Percentiles rank a stretch among this genome's conserved stretches.
phyloP scores from a whole-genome alignment of 2,113 vertebrate genomes.

The Sinosuthora webbiana region DNA sequence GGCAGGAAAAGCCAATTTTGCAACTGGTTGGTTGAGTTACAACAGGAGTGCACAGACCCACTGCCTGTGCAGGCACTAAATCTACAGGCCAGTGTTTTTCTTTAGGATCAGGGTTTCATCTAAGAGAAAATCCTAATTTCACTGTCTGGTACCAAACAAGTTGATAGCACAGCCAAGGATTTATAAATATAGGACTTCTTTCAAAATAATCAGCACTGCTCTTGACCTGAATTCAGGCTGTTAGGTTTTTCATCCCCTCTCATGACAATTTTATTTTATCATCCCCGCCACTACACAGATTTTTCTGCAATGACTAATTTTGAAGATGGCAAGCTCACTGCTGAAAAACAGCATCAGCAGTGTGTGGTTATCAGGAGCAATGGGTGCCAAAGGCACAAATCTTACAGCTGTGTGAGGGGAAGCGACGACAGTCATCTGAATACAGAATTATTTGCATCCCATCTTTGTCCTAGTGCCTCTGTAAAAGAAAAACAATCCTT shows the following conservation, averaged over 20 bases:
- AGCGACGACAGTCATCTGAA: not conserved
- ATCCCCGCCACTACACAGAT: not conserved
- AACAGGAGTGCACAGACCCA: not conserved
- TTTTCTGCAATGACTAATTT: constrained; percentile 57
- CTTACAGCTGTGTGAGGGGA: not conserved
- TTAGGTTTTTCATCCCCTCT: not conserved
- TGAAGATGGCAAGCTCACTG: not conserved
- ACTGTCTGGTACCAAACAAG: not conserved
- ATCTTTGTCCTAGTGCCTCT: not conserved
- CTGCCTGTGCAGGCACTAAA: not conserved
- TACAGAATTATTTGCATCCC: constrained; percentile 22
- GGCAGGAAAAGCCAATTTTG: not conserved
- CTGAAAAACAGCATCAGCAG: constrained; percentile 26
- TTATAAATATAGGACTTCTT: not conserved
- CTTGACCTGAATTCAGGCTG: constrained; percentile 51
- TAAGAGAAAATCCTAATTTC: constrained; percentile 19
- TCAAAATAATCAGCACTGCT: not conserved
- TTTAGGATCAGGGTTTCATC: not conserved
- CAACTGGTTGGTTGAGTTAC: not conserved
- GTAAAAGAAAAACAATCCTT: constrained; percentile 6
- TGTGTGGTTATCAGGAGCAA: constrained; percentile 25
- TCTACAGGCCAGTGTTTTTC: not conserved
- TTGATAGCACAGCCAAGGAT: not conserved
- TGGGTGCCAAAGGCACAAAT: constrained; percentile 28
- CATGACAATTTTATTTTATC: constrained; percentile 40